Base-by-base conservation (phyloP, 2,888 invertebrate genomes). In the Drosophila mimetica region DNA sequence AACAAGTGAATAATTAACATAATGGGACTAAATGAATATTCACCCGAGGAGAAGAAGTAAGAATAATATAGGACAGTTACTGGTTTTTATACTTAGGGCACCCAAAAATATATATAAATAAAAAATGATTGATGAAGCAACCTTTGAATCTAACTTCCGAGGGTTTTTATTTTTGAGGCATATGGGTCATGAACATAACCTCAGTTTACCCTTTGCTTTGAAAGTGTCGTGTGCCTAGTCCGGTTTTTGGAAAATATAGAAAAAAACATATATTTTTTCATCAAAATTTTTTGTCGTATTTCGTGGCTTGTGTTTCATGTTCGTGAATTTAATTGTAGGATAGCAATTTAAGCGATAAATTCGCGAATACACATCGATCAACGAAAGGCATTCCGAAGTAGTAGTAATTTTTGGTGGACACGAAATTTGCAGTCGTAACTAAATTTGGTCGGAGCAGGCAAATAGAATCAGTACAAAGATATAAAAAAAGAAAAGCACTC, bases 251-350 rank as follows among this genome's bases (percentile, higher is more conserved):
- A 47, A 41, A 65, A 44, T 30, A 48, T 32, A 22, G 13, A 18
- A 28, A 51, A 63, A 47, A 63, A 42, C 4, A 22, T 1, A 1
- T 9, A 11, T 22, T 44, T 65, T 42, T 65, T 50, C 25, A 11
- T 51, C 48, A 16, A 67, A 66, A 67, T 69, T 69, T 0, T 14
- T 42, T 22, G 36, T 67, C 30, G 48, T 54, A 6, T 32, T n/a
- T 57, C 2, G 48, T 57, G 18, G 9, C 9, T 41, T n/a, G 32
- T 47, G 14, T 42, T 55, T 22, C 13, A 63, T 18, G 36, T 46
- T 37, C 28, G 51, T 37, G 42, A 54, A 51, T 54, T 46, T 20
- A 25, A 11, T 18, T 25, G 2, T 22, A 7, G 20, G n/a, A n/a
- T 25, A 25, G 42, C 9, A 4, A 25, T 14, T 9, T 4, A 14